Evolutionary conservation across 2,888 invertebrate genomes (phyloP).

Genomic region (Diaprepes abbreviatus): DNA sequence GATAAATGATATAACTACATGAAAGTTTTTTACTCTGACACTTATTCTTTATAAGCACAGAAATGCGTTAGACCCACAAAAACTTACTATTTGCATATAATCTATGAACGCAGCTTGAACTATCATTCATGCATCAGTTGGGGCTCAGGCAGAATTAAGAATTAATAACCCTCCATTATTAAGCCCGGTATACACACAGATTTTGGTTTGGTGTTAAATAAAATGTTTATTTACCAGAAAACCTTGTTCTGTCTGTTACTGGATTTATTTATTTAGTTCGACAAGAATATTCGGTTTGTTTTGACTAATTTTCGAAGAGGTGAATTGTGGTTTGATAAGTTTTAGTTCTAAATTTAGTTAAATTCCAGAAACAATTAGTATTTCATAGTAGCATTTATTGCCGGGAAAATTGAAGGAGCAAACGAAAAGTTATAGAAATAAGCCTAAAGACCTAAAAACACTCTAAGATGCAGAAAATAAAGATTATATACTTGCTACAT

Average conservation of each 20-base stretch:
- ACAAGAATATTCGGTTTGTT: slow-evolving; percentile 10
- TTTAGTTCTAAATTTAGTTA: no score
- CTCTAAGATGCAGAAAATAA: no score
- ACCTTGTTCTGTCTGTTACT: slow-evolving; percentile 29
- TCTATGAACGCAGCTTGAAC: slow-evolving; percentile 26
- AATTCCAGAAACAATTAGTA: no score
- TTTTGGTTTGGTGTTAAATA: slow-evolving; percentile 48
- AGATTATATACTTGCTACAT: no score
- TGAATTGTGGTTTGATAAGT: not conserved
- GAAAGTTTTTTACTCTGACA: no score
- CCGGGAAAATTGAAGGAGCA: no score
- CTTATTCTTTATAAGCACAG: no score
- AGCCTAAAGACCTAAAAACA: no score
- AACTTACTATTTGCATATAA: not conserved
- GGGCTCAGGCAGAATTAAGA: slow-evolving; percentile 44
- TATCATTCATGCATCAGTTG: slow-evolving; percentile 43
- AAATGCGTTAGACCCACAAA: not conserved
- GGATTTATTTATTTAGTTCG: slow-evolving; percentile 25
- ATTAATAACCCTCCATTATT: slow-evolving; percentile 44
- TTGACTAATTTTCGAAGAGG: not conserved
- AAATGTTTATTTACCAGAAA: slow-evolving; percentile 43
- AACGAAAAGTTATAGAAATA: no score
- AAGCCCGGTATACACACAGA: slow-evolving; percentile 40
- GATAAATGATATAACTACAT: no score
- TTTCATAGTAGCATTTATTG: no score